Percentiles rank a stretch among this genome's conserved stretches.
Evolutionary conservation across 1,140 invertebrate genomes (phyloP).

Genomic region (Carposina sasakii): DNA sequence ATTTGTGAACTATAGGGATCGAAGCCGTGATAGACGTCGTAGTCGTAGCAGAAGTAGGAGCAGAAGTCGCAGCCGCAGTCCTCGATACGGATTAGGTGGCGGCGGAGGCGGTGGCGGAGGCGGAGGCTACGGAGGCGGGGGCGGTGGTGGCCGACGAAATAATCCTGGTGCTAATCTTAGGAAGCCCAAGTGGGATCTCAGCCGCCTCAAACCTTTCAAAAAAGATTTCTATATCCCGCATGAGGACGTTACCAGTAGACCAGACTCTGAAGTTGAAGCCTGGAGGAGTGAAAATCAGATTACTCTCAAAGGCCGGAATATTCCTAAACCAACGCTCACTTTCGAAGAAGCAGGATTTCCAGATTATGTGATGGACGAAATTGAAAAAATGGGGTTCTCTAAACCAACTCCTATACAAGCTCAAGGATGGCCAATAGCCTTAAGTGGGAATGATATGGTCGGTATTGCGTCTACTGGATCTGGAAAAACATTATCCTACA

Average conservation of each 20-base stretch:
- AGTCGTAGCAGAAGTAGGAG: slow-evolving; percentile 59
- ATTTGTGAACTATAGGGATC: slow-evolving; percentile 50
- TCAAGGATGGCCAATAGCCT: slow-evolving; percentile 94
- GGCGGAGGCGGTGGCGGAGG: slow-evolving; percentile 55
- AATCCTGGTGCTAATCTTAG: slow-evolving; percentile 72
- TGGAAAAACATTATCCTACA: slow-evolving; percentile 91
- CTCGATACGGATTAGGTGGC: slow-evolving; percentile 52
- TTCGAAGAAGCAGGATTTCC: slow-evolving; percentile 90
- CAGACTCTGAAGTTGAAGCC: slow-evolving; percentile 81
- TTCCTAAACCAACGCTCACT: slow-evolving; percentile 86
- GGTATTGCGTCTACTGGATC: slow-evolving; percentile 98
- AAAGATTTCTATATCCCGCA: slow-evolving; percentile 95
- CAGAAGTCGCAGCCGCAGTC: slow-evolving; percentile 51
- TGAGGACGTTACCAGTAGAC: slow-evolving; percentile 79
- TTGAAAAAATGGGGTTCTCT: slow-evolving; percentile 87
- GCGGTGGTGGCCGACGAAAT: slow-evolving; percentile 72
- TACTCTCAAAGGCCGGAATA: slow-evolving; percentile 84
- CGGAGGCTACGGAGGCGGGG: slow-evolving; percentile 68
- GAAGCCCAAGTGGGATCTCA: slow-evolving; percentile 86
- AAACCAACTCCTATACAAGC: slow-evolving; percentile 92
- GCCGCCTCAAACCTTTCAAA: slow-evolving; percentile 87
- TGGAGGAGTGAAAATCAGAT: slow-evolving; percentile 86
- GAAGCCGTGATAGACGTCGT: slow-evolving; percentile 60
- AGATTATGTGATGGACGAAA: slow-evolving; percentile 85
- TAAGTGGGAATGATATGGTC: slow-evolving; percentile 93